A percentile compares a stretch with the other conserved stretches of the same genome.
phyloP scores from a whole-genome alignment of 2,888 invertebrate species.

The Bombylius major region DNA sequence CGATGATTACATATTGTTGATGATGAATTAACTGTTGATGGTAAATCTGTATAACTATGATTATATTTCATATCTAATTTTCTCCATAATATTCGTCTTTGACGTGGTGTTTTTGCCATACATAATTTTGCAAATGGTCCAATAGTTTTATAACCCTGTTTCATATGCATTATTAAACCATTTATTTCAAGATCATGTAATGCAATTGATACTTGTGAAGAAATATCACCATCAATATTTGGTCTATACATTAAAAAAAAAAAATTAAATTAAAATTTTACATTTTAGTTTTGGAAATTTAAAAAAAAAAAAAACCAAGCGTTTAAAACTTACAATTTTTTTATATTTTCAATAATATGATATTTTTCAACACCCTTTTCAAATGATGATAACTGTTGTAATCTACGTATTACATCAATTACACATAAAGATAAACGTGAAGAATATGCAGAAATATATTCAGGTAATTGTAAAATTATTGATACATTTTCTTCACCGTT shows the following conservation, averaged over 20 bases:
- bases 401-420: constrained; percentile 29
- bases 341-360: constrained; percentile 26
- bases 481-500: too few species aligned
- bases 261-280: neutral
- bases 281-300: neutral
- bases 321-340: constrained; percentile 25
- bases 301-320: neutral
- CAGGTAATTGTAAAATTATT: too few species aligned
- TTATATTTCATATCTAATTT: constrained; percentile 8
- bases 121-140: constrained; percentile 32
- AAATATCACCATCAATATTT: constrained; percentile 28
- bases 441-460: constrained; percentile 2
- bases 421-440: constrained; percentile 24
- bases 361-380: constrained; percentile 23
- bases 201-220: constrained; percentile 29
- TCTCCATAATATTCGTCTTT: constrained; percentile 25
- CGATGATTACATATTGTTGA: too few species aligned
- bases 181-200: constrained; percentile 22
- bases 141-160: constrained; percentile 29
- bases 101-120: constrained; percentile 24
- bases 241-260: constrained; percentile 17
- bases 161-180: constrained; percentile 25
- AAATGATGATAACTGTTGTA: constrained; percentile 31
- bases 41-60: neutral
- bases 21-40: neutral